phyloP scores from a whole-genome alignment of 2,113 vertebrate genomes.

The Mormyrus iriodes region DNA sequence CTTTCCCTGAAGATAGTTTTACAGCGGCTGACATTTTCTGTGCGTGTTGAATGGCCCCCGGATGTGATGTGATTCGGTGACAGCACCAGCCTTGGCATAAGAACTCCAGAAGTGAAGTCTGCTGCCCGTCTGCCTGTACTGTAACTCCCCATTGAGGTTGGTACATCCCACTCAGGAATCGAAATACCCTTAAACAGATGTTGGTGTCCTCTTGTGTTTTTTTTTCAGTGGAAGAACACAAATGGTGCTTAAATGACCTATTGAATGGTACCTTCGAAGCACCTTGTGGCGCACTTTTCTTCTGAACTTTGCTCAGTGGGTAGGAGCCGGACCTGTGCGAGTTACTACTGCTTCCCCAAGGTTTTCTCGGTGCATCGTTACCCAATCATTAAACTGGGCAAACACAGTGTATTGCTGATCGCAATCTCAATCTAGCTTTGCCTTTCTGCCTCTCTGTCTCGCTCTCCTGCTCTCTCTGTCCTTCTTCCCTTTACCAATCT shows the following conservation, averaged over 20 bases:
- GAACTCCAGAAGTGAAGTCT: neutral
- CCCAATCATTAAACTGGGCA: neutral
- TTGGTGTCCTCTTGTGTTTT: neutral
- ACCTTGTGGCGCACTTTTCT: neutral
- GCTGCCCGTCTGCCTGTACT: neutral
- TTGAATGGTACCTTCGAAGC: neutral
- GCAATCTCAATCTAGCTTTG: neutral
- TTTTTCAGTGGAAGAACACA: neutral
- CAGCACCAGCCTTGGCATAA: slow-evolving; percentile 32
- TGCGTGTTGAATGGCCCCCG: slow-evolving; percentile 42
- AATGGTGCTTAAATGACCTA: neutral
- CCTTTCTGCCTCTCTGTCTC: neutral
- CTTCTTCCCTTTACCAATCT: neutral
- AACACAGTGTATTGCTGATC: neutral
- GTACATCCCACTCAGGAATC: neutral
- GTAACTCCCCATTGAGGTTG: neutral
- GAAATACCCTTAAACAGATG: neutral
- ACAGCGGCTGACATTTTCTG: slow-evolving; percentile 59
- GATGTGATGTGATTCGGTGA: slow-evolving; percentile 48
- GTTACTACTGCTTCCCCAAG: neutral
- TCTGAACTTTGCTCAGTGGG: neutral
- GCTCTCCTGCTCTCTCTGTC: neutral
- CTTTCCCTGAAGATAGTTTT: slow-evolving; percentile 35
- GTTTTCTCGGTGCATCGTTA: neutral
- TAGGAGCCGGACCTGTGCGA: neutral